These are phyloP conservation scores for Phyllotis vaccarum DNA, from an alignment of 2,797 vertebrate species.

Conservation along the genomic window DNA sequence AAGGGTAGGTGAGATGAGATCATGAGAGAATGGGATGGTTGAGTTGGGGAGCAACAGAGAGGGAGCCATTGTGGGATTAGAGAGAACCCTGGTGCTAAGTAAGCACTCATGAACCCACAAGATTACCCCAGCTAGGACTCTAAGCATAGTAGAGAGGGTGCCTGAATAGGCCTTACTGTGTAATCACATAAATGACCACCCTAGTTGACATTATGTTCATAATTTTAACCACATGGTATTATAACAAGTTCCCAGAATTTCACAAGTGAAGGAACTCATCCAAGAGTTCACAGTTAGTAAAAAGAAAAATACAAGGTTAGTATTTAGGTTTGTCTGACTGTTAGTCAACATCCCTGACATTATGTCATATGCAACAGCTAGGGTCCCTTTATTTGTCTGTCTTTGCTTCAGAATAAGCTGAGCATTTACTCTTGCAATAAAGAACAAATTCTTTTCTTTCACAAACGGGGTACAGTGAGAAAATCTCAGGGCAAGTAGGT, in stretches of 20 bases:
- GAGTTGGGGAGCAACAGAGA: too few species aligned
- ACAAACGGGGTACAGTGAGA: neutral
- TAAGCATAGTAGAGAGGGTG: too few species aligned
- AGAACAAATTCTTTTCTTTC: slow-evolving; percentile 1
- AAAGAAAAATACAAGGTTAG: neutral
- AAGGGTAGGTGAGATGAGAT: too few species aligned
- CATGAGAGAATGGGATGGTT: too few species aligned
- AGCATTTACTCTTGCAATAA: neutral
- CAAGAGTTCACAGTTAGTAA: neutral
- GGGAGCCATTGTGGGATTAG: too few species aligned
- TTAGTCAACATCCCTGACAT: neutral
- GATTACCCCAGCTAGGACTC: too few species aligned
- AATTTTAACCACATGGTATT: neutral
- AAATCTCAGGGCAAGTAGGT: neutral
- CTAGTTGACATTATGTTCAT: neutral
- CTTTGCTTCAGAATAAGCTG: neutral
- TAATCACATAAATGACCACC: too few species aligned
- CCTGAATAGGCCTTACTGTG: too few species aligned
- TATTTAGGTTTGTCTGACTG: neutral
- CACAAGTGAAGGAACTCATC: slow-evolving; percentile 35
- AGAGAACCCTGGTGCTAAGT: too few species aligned
- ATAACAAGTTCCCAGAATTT: neutral
- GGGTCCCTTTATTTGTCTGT: neutral
- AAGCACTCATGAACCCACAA: too few species aligned
- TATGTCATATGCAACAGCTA: neutral